Evolutionary conservation across 2,113 vertebrate genomes (phyloP).

Genomic region (Brachypteracias leptosomus): DNA sequence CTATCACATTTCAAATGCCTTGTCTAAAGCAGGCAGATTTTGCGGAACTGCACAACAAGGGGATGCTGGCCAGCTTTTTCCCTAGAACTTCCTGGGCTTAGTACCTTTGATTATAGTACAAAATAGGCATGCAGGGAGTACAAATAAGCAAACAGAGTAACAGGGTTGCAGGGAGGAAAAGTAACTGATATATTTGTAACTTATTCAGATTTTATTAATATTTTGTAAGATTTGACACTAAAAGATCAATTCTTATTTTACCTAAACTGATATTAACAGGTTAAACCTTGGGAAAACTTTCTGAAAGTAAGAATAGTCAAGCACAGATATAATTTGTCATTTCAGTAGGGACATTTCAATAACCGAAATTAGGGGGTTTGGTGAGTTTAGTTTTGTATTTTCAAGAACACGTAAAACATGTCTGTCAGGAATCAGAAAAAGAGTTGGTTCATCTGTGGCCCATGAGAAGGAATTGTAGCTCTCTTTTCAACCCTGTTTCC

Average conservation of each 20-base stretch:
- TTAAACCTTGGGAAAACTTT: background rate
- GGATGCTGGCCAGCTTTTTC: background rate
- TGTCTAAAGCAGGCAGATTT: background rate
- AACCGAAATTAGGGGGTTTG: background rate
- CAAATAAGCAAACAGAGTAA: background rate
- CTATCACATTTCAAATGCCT: background rate
- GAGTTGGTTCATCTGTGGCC: background rate
- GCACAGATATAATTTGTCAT: background rate
- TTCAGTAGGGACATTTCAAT: background rate
- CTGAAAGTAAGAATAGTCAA: background rate
- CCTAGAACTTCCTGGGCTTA: background rate
- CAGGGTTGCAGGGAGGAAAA: too few species aligned
- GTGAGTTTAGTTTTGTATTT: background rate
- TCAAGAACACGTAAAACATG: background rate
- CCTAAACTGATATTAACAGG: background rate
- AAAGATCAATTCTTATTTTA: background rate
- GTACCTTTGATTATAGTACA: background rate
- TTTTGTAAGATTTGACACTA: background rate
- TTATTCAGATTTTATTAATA: background rate
- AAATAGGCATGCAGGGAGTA: background rate
- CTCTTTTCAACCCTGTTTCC: background rate
- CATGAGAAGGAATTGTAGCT: background rate
- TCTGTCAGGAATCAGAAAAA: background rate
- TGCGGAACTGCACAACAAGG: background rate
- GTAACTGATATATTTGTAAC: background rate